phyloP scores from a whole-genome alignment of 2,797 vertebrate species.

The Melanotaenia boesemani region DNA sequence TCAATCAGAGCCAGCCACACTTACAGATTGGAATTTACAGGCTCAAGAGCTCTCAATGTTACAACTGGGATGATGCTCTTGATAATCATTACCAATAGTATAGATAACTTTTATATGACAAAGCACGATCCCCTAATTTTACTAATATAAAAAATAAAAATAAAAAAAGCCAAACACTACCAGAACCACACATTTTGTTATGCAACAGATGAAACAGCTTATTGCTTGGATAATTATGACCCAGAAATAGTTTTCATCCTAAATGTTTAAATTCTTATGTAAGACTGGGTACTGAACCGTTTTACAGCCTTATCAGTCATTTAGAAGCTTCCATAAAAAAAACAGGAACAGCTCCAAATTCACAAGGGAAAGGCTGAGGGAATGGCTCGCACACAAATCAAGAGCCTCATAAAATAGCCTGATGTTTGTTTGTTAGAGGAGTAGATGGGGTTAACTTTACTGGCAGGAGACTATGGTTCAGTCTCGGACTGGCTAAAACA shows the following conservation, averaged over 20 bases:
- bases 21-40: background rate
- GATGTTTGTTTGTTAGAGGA: constrained; percentile 41
- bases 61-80: background rate
- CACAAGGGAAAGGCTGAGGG: constrained; percentile 32
- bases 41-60: background rate
- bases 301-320: constrained; percentile 53
- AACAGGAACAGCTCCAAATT: constrained; percentile 45
- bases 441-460: constrained; percentile 61
- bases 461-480: constrained; percentile 35
- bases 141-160: no score
- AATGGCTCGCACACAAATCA: constrained; percentile 50
- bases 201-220: constrained; percentile 29
- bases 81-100: background rate
- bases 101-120: background rate
- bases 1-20: background rate
- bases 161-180: background rate
- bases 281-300: constrained; percentile 45
- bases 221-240: constrained; percentile 10
- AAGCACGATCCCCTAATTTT: background rate
- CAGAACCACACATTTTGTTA: constrained; percentile 13
- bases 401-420: constrained; percentile 51
- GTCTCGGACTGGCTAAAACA: constrained; percentile 35
- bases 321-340: constrained; percentile 55
- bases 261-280: constrained; percentile 53
- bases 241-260: constrained; percentile 44